Evolutionary conservation across 2,888 invertebrate genomes (phyloP).

Genomic region (Creontiades dilutus): DNA sequence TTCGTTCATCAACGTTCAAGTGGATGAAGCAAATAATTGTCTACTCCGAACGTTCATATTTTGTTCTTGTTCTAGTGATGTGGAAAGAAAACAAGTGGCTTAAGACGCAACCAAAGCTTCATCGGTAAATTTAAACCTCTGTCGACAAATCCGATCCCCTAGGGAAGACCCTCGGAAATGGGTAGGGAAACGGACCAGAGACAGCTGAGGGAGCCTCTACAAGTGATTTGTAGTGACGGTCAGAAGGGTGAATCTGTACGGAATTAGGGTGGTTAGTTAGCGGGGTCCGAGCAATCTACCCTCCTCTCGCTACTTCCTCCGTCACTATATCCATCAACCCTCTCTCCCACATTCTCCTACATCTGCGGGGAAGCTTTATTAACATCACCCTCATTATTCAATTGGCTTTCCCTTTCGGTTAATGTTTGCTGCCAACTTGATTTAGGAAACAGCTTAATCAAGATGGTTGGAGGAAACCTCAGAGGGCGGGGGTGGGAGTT

Average conservation of each 20-base stretch:
- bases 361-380: conserved; percentile 61
- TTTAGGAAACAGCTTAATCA: conserved; percentile 71
- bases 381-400: conserved; percentile 71
- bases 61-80: too few relatives aligned
- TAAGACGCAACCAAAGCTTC: background rate
- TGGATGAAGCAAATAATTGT: too few relatives aligned
- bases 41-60: too few relatives aligned
- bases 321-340: conserved; percentile 56
- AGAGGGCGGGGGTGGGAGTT: background rate
- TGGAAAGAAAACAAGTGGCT: too few relatives aligned
- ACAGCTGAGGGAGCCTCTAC: conserved; percentile 62
- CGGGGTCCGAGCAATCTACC: conserved; percentile 56
- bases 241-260: conserved; percentile 70
- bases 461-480: conserved; percentile 52
- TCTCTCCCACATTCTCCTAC: conserved; percentile 45
- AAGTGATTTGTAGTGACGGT: conserved; percentile 71
- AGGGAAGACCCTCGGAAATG: conserved; percentile 7
- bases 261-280: conserved; percentile 71
- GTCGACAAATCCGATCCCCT: conserved; percentile 68
- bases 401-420: conserved; percentile 70
- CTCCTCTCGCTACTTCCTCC: conserved; percentile 30
- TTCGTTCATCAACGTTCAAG: too few relatives aligned
- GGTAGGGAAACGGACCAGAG: conserved; percentile 25
- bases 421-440: conserved; percentile 71
- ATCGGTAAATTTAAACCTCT: conserved; percentile 32